These are phyloP conservation scores for Egretta garzetta DNA, from an alignment of 2,113 vertebrate genomes.

Conservation along the genomic window DNA sequence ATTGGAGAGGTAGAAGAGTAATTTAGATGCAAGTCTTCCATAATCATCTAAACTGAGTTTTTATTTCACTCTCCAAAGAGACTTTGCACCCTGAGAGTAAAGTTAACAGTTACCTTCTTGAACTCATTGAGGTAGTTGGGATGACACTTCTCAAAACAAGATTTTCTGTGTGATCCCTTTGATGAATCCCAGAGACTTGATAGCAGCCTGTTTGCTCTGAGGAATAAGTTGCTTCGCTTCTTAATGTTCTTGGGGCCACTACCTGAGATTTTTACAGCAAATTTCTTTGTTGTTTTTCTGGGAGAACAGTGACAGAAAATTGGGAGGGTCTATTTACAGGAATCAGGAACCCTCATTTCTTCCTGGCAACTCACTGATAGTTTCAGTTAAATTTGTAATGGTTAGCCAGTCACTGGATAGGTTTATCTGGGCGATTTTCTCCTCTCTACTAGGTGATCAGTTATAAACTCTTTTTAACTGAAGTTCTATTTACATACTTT, in stretches of 20 bases:
- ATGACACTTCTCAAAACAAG: neutral
- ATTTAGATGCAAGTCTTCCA: constrained; percentile 1
- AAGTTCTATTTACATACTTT: neutral
- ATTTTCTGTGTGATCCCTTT: neutral
- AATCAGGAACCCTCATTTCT: neutral
- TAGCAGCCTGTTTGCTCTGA: neutral
- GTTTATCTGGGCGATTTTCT: neutral
- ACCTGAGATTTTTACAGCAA: neutral
- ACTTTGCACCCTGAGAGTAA: neutral
- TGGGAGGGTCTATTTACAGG: neutral
- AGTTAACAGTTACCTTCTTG: neutral
- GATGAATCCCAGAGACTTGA: neutral
- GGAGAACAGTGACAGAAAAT: neutral
- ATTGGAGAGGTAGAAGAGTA: neutral
- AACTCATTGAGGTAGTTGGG: neutral
- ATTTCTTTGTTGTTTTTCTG: neutral
- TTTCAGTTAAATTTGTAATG: neutral
- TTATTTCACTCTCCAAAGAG: constrained; percentile 9
- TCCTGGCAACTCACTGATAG: neutral
- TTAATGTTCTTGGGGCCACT: neutral
- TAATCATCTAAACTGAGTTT: neutral
- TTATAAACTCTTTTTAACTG: neutral
- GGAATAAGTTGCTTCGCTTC: neutral
- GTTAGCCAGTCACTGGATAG: constrained; percentile 34
- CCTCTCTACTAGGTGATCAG: neutral